Conservation (phyloP, 2,797 vertebrate genomes). For the Gobio occitaniae region DNA sequence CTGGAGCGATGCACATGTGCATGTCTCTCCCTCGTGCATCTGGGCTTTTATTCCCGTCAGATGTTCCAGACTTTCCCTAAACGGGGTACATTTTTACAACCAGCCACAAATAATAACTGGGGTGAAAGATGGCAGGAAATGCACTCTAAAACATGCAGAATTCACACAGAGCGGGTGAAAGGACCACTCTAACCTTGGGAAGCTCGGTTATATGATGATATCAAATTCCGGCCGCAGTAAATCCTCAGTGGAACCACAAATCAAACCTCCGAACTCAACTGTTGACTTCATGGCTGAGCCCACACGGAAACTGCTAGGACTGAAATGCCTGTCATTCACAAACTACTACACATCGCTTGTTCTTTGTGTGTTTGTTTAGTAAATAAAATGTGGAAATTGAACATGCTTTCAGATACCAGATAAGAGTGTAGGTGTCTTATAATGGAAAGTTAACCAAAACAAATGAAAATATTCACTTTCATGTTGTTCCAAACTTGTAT, state of each 20-base stretch:
- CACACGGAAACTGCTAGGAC: constrained; percentile 3
- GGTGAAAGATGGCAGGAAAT: constrained; percentile 38
- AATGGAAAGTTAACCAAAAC: not conserved
- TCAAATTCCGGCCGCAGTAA: constrained; percentile 46
- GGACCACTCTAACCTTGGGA: constrained; percentile 28
- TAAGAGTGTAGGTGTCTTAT: not conserved
- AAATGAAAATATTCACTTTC: not conserved
- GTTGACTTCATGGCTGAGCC: constrained; percentile 24
- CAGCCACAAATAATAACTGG: constrained; percentile 16
- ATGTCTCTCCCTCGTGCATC: constrained; percentile 19
- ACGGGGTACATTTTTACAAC: constrained; percentile 39
- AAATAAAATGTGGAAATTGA: not conserved
- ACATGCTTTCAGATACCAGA: not conserved
- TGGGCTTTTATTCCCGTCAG: constrained; percentile 44
- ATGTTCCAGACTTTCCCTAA: constrained; percentile 39
- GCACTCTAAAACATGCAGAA: constrained; percentile 13
- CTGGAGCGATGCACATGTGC: constrained; percentile 5
- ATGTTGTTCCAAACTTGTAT: not conserved
- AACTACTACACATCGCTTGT: not conserved
- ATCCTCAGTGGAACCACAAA: constrained; percentile 47
- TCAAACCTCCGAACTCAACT: constrained; percentile 43
- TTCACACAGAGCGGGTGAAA: constrained; percentile 15
- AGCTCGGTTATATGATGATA: constrained; percentile 34
- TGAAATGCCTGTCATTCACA: not conserved
- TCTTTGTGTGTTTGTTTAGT: not conserved